Percentiles rank a stretch among this genome's conserved stretches.
Evolutionary conservation across 2,888 invertebrate genomes (phyloP).

Genomic region (Caenorhabditis angaria): DNA sequence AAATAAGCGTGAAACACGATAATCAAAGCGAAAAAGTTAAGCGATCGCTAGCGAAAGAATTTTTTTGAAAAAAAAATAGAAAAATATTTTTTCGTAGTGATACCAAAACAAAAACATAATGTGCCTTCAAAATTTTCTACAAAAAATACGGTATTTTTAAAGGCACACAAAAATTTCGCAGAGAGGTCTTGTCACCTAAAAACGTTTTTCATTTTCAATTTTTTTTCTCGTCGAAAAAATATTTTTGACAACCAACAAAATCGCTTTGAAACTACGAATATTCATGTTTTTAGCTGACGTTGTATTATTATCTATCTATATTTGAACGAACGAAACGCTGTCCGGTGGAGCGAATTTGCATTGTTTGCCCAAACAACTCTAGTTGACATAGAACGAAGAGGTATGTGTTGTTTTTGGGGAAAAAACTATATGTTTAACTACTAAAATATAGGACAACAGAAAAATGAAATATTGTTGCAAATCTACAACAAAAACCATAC

Average conservation of each 20-base stretch:
- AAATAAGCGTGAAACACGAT: too few relatives aligned
- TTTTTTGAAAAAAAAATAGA: not conserved
- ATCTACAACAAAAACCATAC: too few relatives aligned
- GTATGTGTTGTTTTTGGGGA: not conserved
- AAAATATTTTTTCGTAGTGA: not conserved
- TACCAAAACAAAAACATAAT: not conserved
- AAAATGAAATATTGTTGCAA: too few relatives aligned
- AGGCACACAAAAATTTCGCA: not conserved
- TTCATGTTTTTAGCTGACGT: not conserved
- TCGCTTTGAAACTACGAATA: too few relatives aligned
- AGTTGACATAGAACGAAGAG: not conserved
- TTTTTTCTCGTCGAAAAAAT: not conserved
- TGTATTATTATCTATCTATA: conserved; percentile 4
- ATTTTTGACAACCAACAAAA: not conserved
- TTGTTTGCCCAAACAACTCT: not conserved
- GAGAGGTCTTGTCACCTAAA: not conserved
- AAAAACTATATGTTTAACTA: too few relatives aligned
- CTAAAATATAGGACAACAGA: too few relatives aligned
- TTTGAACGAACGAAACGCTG: not conserved
- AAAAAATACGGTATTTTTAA: not conserved
- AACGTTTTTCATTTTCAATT: not conserved
- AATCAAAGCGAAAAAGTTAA: too few relatives aligned
- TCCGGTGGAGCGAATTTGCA: not conserved
- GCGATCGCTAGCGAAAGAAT: too few relatives aligned
- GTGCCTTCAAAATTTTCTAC: not conserved